Evolutionary conservation across 1,140 invertebrate species (phyloP).

Genomic region (Diabrotica undecimpunctata): DNA sequence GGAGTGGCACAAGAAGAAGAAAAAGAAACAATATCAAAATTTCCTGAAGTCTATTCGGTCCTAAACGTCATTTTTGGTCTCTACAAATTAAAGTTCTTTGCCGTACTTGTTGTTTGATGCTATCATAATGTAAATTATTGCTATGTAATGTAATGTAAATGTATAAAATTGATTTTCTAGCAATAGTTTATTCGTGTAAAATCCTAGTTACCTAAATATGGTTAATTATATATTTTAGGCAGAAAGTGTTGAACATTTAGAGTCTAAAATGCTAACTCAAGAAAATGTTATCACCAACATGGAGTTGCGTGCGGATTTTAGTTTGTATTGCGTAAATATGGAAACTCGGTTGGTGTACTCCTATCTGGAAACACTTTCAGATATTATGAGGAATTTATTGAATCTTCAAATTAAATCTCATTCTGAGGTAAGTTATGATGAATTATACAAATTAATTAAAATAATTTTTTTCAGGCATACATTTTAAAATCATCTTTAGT

Average conservation of each 20-base stretch:
- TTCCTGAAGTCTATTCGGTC: too few species aligned
- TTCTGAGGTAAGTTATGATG: conserved; percentile 58
- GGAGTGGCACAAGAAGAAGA: too few species aligned
- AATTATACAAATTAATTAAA: too few species aligned
- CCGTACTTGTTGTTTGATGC: too few species aligned
- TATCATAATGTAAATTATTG: too few species aligned
- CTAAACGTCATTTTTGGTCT: too few species aligned
- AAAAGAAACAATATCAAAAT: too few species aligned
- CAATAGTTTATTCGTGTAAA: too few species aligned
- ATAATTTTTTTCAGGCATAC: conserved; percentile 10
- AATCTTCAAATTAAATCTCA: conserved; percentile 59
- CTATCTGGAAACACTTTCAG: conserved; percentile 63
- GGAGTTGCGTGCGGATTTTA: conserved; percentile 67
- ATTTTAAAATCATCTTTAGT: neutral
- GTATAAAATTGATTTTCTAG: too few species aligned
- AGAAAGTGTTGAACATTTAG: conserved; percentile 64
- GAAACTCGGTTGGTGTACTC: conserved; percentile 70
- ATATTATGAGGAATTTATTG: conserved; percentile 60
- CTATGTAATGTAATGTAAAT: too few species aligned
- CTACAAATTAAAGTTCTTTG: too few species aligned
- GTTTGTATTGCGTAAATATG: conserved; percentile 68
- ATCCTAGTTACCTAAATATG: too few species aligned
- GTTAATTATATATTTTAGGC: conserved; percentile 47
- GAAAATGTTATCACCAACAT: conserved; percentile 68
- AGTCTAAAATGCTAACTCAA: conserved; percentile 67